Base-by-base conservation (phyloP, 2,888 invertebrate genomes). In the Acleris cristana region DNA sequence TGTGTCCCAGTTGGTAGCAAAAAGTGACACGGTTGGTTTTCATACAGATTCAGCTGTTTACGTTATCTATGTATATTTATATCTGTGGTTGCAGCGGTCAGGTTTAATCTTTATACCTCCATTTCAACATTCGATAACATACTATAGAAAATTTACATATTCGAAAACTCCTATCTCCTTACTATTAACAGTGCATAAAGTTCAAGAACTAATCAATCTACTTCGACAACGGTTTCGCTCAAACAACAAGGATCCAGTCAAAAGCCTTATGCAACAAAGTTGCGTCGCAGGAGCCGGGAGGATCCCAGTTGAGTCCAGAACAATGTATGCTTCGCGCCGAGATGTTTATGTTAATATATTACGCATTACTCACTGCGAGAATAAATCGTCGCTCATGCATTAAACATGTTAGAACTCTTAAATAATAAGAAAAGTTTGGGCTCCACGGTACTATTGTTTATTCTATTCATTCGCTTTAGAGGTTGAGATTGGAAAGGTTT, bases 401-500 rank as follows among this genome's bases (percentile, higher is more conserved):
- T 89, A 91, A 88, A 89, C 90, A 91, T 90, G 76, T 77, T 75
- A 75, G 79, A 76, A 82, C 85, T 86, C 88, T 87, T 90, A 88
- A 91, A 91, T 90, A 90, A 91, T 91, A 90, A 88, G 87, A 85
- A 87, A 87, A 85, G 78, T 86, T 86, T 84, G 77, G 79, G 76
- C 76, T 77, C 82, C 71, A 79, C 86, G 85, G 86, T 84, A 80
- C 85, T 81, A 86, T 88, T 90, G 88, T 89, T 88, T 88, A 90
- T 87, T 84, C 85, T 81, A 85, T 88, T 89, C 87, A 86, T 85
- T 85, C 81, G 65, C 69, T 71, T 69, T 69, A 84, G 84, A 84
- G 83, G 85, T 81, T 83, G 85, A 88, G 90, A 91, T 91, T 91
- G 91, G 88, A 90, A 89, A 90, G 87, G 85, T 85, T 88, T 90